phyloP scores from a whole-genome alignment of 2,888 invertebrate genomes.

The Plebejus anna region DNA sequence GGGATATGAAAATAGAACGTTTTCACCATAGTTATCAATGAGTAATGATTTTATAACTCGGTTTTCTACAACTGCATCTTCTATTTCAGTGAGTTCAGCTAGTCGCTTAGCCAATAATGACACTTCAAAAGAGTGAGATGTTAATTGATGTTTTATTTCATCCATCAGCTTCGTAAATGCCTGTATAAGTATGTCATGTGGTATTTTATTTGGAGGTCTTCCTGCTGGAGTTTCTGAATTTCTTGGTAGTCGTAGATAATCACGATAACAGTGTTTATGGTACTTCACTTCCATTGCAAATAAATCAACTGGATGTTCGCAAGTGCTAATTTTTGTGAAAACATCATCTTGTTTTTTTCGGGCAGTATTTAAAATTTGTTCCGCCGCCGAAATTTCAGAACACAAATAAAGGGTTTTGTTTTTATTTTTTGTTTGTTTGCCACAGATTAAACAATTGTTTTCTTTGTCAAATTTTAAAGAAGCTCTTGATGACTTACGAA shows the following conservation, averaged over 20 bases:
- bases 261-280: conserved; percentile 40
- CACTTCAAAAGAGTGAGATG: background rate
- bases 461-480: too few species aligned
- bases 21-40: conserved; percentile 17
- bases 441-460: too few species aligned
- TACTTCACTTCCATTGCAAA: conserved; percentile 44
- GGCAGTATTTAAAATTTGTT: conserved; percentile 37
- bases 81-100: background rate
- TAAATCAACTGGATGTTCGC: conserved; percentile 42
- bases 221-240: background rate
- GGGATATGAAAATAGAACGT: conserved; percentile 38
- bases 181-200: background rate
- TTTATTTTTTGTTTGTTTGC: too few species aligned
- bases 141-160: conserved; percentile 11
- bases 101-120: background rate
- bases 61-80: conserved; percentile 11
- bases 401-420: conserved; percentile 30
- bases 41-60: conserved; percentile 5
- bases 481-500: too few species aligned
- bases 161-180: background rate
- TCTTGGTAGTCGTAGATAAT: conserved; percentile 38
- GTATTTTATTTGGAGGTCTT: background rate
- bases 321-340: conserved; percentile 41
- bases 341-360: conserved; percentile 39
- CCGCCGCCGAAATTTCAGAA: conserved; percentile 40